A percentile compares a stretch with the other conserved stretches of the same genome.
phyloP scores from a whole-genome alignment of 2,113 vertebrate species.

The Apus apus region DNA sequence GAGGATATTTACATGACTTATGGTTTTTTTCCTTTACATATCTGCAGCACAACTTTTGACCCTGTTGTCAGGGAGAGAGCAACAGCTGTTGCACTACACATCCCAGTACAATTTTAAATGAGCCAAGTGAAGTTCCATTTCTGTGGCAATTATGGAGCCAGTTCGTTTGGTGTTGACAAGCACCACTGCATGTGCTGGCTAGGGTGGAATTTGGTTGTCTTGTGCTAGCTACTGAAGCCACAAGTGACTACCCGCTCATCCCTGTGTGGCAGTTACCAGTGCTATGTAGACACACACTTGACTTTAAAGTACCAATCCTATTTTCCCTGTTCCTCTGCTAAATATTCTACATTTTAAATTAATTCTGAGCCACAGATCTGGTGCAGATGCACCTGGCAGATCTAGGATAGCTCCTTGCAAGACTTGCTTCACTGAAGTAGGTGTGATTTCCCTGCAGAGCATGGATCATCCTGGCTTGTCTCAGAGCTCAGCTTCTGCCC shows the following conservation, averaged over 20 bases:
- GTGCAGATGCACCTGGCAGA: neutral
- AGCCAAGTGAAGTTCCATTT: neutral
- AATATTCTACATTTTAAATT: neutral
- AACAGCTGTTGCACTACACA: neutral
- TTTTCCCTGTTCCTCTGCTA: neutral
- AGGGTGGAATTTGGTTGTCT: neutral
- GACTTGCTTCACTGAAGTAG: too few species aligned
- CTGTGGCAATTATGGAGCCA: neutral
- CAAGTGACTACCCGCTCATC: neutral
- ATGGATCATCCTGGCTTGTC: too few species aligned
- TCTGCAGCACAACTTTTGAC: neutral
- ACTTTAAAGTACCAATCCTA: neutral
- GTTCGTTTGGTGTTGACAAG: neutral
- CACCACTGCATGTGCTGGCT: fast-evolving
- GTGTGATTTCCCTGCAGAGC: too few species aligned
- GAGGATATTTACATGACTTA: neutral
- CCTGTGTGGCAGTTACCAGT: neutral
- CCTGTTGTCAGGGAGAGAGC: neutral
- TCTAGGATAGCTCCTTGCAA: neutral
- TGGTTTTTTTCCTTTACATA: neutral
- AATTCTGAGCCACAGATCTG: neutral
- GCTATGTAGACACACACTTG: neutral
- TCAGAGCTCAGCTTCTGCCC: too few species aligned
- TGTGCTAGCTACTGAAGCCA: neutral
- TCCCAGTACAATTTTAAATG: neutral